Evolutionary conservation across 2,888 invertebrate genomes (phyloP).

Genomic region (Anthrax anthrax): DNA sequence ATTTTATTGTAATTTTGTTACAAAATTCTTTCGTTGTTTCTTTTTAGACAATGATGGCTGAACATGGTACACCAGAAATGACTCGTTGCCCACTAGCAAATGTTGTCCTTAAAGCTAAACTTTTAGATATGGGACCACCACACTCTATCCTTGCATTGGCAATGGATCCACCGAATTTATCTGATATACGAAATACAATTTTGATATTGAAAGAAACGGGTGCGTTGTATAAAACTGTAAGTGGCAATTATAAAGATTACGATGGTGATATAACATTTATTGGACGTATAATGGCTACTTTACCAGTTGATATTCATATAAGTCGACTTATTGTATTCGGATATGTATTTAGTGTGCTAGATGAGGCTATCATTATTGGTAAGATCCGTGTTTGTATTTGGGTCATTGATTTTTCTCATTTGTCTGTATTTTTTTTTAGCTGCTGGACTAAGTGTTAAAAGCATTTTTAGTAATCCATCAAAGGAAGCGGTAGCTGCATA

Average conservation of each 20-base stretch:
- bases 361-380: constrained; percentile 74
- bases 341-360: constrained; percentile 67
- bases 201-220: constrained; percentile 77
- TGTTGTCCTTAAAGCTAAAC: constrained; percentile 65
- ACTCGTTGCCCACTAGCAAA: constrained; percentile 66
- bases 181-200: constrained; percentile 67
- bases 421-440: constrained; percentile 37
- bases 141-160: constrained; percentile 65
- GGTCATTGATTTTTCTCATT: too few species aligned
- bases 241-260: constrained; percentile 37
- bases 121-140: constrained; percentile 69
- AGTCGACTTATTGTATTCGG: constrained; percentile 78
- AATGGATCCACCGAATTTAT: constrained; percentile 72
- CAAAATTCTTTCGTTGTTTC: not conserved
- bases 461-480: constrained; percentile 62
- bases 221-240: constrained; percentile 49
- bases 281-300: constrained; percentile 63
- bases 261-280: constrained; percentile 84
- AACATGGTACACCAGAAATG: constrained; percentile 59
- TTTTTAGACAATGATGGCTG: constrained; percentile 35
- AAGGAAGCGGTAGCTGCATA: constrained; percentile 53
- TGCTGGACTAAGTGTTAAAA: constrained; percentile 68
- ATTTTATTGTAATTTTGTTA: not conserved
- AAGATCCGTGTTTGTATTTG: not conserved
- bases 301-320: constrained; percentile 71